Evolutionary conservation across 2,113 vertebrate genomes (phyloP).

Genomic region (Bos indicus): DNA sequence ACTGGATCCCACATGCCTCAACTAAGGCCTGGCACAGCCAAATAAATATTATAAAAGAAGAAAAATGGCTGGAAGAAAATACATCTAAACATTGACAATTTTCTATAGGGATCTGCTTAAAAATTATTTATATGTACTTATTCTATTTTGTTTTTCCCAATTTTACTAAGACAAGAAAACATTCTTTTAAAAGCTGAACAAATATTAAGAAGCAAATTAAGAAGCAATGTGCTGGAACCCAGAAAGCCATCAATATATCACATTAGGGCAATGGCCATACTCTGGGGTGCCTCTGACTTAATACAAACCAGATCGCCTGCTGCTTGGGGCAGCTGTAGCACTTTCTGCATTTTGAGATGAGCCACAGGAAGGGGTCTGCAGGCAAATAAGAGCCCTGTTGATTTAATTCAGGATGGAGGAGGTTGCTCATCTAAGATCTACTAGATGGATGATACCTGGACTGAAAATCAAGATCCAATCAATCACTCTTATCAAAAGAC

Average conservation of each 20-base stretch:
- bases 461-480: not conserved
- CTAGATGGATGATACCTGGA: not conserved
- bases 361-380: not conserved
- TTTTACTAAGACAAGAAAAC: not conserved
- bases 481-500: not conserved
- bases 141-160: not conserved
- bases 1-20: not conserved
- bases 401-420: not conserved
- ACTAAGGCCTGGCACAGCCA: not conserved
- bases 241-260: not conserved
- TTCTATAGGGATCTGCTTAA: not conserved
- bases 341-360: not conserved
- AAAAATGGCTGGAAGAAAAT: not conserved
- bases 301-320: no score
- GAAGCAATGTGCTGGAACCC: not conserved
- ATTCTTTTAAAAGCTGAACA: not conserved
- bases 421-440: not conserved
- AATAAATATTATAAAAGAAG: not conserved
- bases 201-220: not conserved
- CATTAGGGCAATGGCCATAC: not conserved
- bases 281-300: not conserved
- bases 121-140: not conserved
- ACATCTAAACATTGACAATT: not conserved
- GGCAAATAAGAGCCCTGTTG: not conserved
- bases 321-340: not conserved